A percentile compares a stretch with the other conserved stretches of the same genome.
Evolutionary conservation across 2,888 invertebrate species (phyloP).

Genomic region (Andrena fulva): DNA sequence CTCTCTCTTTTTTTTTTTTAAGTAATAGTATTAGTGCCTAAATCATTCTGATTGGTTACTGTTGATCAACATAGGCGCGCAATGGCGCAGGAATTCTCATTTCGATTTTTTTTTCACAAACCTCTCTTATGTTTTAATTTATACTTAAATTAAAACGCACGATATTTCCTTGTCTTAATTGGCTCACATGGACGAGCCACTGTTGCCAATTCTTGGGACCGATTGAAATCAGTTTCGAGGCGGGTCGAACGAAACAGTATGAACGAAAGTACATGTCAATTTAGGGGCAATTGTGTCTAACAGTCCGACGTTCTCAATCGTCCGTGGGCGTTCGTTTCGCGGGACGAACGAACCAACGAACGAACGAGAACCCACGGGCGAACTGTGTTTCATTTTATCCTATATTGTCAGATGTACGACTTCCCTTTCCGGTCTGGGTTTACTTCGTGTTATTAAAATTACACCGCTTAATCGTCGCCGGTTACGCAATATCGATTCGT

Average conservation of each 20-base stretch:
- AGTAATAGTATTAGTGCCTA: too few relatives aligned
- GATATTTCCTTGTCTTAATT: background rate
- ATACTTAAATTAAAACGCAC: background rate
- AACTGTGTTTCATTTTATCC: constrained; percentile 49
- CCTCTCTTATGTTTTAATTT: background rate
- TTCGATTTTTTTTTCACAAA: too few relatives aligned
- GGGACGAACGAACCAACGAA: constrained; percentile 40
- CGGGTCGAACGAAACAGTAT: constrained; percentile 35
- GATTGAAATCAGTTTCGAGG: background rate
- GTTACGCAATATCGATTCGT: background rate
- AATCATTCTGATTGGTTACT: too few relatives aligned
- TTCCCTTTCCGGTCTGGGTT: constrained; percentile 55
- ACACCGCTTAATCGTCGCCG: background rate
- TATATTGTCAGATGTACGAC: constrained; percentile 36
- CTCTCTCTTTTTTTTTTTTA: too few relatives aligned
- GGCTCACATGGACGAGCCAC: background rate
- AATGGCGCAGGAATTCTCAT: too few relatives aligned
- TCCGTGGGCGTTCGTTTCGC: constrained; percentile 53
- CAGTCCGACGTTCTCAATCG: constrained; percentile 48
- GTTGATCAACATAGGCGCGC: too few relatives aligned
- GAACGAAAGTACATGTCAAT: constrained; percentile 49
- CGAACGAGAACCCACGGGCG: constrained; percentile 29
- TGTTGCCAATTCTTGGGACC: background rate
- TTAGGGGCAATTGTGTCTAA: constrained; percentile 56
- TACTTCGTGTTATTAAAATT: constrained; percentile 2